Evolutionary conservation across 1,140 invertebrate genomes (phyloP).

Genomic region (Camponotus vicinus): DNA sequence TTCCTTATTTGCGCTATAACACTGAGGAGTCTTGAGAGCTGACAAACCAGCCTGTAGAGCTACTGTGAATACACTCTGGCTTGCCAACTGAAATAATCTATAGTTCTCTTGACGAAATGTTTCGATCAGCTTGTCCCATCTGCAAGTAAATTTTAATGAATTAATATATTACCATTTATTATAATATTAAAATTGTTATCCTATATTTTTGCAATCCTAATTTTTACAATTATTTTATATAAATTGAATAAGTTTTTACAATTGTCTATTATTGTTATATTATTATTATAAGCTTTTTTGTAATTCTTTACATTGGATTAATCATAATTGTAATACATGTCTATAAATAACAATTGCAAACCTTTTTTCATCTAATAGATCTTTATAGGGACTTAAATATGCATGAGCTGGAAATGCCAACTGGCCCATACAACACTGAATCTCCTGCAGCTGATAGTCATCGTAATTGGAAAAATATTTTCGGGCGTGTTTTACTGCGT

Average conservation of each 20-base stretch:
- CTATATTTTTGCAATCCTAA: no score
- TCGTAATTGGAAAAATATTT: constrained; percentile 96
- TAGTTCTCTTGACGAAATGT: constrained; percentile 98
- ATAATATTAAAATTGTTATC: neutral
- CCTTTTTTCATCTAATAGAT: constrained; percentile 88
- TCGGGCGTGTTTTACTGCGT: constrained; percentile 97
- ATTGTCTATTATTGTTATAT: neutral
- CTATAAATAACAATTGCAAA: constrained; percentile 55
- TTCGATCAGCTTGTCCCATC: constrained; percentile 94
- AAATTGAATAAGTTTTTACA: neutral
- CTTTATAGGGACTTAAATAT: constrained; percentile 90
- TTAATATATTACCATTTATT: neutral
- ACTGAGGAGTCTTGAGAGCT: constrained; percentile 97
- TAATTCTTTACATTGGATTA: neutral
- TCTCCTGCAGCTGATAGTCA: constrained; percentile 94
- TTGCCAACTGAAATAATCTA: constrained; percentile 96
- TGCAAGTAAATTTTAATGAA: constrained; percentile 66
- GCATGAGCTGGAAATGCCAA: constrained; percentile 95
- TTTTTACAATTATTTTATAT: neutral
- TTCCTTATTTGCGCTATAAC: constrained; percentile 89
- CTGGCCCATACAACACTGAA: constrained; percentile 98
- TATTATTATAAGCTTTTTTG: neutral
- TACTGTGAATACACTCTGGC: constrained; percentile 96
- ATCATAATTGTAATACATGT: neutral
- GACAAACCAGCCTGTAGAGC: constrained; percentile 97